Conservation (phyloP, 2,888 invertebrate genomes). For the Dione vanillae region DNA sequence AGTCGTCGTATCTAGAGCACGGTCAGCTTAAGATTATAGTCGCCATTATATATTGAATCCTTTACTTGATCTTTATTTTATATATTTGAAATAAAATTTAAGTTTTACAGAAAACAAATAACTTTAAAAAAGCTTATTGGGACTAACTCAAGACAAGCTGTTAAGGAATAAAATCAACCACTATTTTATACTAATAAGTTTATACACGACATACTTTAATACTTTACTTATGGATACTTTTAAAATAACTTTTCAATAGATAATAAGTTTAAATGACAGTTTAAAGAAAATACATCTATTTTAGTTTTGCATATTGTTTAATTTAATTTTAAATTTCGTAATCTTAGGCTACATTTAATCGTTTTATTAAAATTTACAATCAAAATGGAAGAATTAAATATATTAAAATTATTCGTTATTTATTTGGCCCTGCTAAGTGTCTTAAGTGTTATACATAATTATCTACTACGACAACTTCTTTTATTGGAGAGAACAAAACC, state of each 20-base stretch:
- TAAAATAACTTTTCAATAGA: too few species aligned
- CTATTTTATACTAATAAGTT: too few species aligned
- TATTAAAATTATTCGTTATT: background rate
- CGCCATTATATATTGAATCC: constrained; percentile 9
- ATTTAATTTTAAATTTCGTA: too few species aligned
- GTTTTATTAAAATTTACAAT: background rate
- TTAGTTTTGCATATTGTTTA: too few species aligned
- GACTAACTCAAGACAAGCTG: background rate
- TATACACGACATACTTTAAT: too few species aligned
- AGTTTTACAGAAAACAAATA: background rate
- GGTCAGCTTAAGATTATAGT: constrained; percentile 25
- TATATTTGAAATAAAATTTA: background rate
- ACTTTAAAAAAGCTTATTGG: background rate
- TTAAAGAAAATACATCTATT: too few species aligned
- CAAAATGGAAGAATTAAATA: constrained; percentile 4
- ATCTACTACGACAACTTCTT: constrained; percentile 46
- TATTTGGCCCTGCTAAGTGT: background rate
- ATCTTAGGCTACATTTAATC: too few species aligned
- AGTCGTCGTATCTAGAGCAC: constrained; percentile 33
- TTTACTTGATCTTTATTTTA: constrained; percentile 13
- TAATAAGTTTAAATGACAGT: too few species aligned
- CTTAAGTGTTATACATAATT: constrained; percentile 51
- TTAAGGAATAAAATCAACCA: background rate
- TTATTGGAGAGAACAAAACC: too few species aligned
- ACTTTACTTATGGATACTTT: too few species aligned